A percentile compares a stretch with the other conserved stretches of the same genome.
Conservation (phyloP, 2,888 invertebrate species). For the Trachelus stipa region DNA sequence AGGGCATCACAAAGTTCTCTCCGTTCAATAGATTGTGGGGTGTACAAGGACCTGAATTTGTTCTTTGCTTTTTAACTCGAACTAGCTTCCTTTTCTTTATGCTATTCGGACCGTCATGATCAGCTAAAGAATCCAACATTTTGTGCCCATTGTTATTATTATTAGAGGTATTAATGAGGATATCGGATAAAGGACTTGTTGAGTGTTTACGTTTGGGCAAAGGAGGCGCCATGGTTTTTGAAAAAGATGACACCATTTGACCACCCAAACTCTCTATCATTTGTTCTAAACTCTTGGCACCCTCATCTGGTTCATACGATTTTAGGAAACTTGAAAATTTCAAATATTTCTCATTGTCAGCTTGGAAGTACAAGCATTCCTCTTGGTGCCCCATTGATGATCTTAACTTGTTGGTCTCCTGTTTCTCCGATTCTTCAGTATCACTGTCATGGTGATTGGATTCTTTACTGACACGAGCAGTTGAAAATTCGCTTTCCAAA, state of each 20-base stretch:
- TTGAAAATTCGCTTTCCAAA: neutral
- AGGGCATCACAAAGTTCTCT: slow-evolving; percentile 63
- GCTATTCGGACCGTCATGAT: slow-evolving; percentile 35
- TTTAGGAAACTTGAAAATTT: slow-evolving; percentile 52
- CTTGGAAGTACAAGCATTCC: slow-evolving; percentile 55
- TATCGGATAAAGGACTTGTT: slow-evolving; percentile 53
- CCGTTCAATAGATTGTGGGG: slow-evolving; percentile 52
- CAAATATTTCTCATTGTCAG: slow-evolving; percentile 44
- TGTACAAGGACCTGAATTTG: slow-evolving; percentile 37
- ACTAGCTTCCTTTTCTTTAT: slow-evolving; percentile 54
- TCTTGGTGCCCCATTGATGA: slow-evolving; percentile 25
- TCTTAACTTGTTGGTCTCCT: neutral
- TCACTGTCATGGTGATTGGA: slow-evolving; percentile 14
- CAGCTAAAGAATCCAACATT: slow-evolving; percentile 26
- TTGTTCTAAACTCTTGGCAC: slow-evolving; percentile 36
- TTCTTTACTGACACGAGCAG: neutral
- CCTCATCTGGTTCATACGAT: slow-evolving; percentile 37
- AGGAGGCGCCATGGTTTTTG: slow-evolving; percentile 52
- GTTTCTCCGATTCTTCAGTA: slow-evolving; percentile 12
- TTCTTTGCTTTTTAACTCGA: slow-evolving; percentile 50
- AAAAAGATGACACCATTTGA: slow-evolving; percentile 38
- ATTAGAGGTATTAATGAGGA: slow-evolving; percentile 52
- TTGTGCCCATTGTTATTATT: slow-evolving; percentile 56
- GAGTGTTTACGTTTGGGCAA: slow-evolving; percentile 50
- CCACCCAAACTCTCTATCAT: slow-evolving; percentile 48